These are phyloP conservation scores for Parazoanthus atlanticus DNA, from an alignment of 92 coral and sea anemone species.

Conservation along the genomic window DNA sequence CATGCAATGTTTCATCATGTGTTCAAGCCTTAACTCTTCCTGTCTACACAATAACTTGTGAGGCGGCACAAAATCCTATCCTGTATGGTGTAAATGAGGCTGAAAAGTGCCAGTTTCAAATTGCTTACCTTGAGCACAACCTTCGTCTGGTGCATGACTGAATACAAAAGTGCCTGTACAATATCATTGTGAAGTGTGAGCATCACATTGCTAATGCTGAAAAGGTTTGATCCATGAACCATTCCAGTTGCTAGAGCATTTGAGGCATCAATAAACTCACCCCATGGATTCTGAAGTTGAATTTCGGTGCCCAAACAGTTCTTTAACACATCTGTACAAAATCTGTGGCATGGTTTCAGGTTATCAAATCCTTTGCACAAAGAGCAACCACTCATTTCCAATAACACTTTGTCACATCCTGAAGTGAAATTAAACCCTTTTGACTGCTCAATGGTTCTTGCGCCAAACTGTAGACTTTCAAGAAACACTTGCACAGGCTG, in stretches of 20 bases:
- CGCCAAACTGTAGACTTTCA: constrained; percentile 66
- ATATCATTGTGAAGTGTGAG: constrained; percentile 18
- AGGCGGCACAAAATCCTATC: too few relatives aligned
- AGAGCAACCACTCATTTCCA: constrained; percentile 87
- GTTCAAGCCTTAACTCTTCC: too few relatives aligned
- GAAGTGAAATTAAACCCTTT: constrained; percentile 70
- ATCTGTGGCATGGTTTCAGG: constrained; percentile 81
- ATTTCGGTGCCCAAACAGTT: constrained; percentile 73
- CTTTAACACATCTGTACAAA: constrained; percentile 78
- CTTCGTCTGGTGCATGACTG: constrained; percentile 26
- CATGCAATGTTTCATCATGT: too few relatives aligned
- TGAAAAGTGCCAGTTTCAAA: not conserved
- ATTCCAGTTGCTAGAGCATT: constrained; percentile 57
- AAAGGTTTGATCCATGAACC: constrained; percentile 45
- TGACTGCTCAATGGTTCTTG: constrained; percentile 56
- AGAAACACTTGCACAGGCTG: constrained; percentile 78
- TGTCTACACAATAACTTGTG: too few relatives aligned
- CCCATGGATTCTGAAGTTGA: constrained; percentile 77
- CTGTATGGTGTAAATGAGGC: too few relatives aligned
- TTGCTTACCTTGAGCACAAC: constrained; percentile 30
- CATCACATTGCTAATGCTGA: constrained; percentile 43
- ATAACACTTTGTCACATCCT: constrained; percentile 72
- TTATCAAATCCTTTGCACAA: constrained; percentile 72
- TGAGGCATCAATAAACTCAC: constrained; percentile 63
- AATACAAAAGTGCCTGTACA: constrained; percentile 13